phyloP scores from a whole-genome alignment of 1,140 invertebrate species.

The Drosophila sulfurigaster region DNA sequence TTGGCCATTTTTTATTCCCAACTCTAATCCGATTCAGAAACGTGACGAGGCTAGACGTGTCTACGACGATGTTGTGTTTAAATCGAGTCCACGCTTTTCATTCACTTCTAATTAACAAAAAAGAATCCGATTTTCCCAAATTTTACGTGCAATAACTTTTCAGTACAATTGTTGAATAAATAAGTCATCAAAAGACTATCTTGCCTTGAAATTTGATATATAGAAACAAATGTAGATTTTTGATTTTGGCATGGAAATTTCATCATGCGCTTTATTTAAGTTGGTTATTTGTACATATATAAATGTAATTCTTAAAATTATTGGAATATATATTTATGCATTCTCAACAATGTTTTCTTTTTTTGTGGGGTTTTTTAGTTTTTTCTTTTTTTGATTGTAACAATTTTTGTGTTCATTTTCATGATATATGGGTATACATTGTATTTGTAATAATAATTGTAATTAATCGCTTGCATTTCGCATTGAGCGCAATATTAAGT shows the following conservation, averaged over 20 bases:
- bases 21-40: neutral
- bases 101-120: neutral
- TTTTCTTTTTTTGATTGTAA: conserved; percentile 42
- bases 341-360: conserved; percentile 49
- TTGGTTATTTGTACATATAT: conserved; percentile 63
- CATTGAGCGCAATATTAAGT: neutral
- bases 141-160: conserved; percentile 16
- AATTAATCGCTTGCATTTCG: conserved; percentile 16
- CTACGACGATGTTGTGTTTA: neutral
- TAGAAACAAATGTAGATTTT: neutral
- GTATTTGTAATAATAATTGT: conserved; percentile 10
- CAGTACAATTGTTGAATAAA: conserved; percentile 6
- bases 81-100: neutral
- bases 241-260: conserved; percentile 58
- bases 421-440: conserved; percentile 47
- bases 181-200: neutral
- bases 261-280: conserved; percentile 65
- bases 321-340: conserved; percentile 54
- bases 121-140: neutral
- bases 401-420: conserved; percentile 53
- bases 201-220: neutral
- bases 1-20: neutral
- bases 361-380: conserved; percentile 28
- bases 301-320: conserved; percentile 54
- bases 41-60: neutral